Conservation (phyloP, 2,113 vertebrate genomes). For the Gnathonemus echidnorhynchus region DNA sequence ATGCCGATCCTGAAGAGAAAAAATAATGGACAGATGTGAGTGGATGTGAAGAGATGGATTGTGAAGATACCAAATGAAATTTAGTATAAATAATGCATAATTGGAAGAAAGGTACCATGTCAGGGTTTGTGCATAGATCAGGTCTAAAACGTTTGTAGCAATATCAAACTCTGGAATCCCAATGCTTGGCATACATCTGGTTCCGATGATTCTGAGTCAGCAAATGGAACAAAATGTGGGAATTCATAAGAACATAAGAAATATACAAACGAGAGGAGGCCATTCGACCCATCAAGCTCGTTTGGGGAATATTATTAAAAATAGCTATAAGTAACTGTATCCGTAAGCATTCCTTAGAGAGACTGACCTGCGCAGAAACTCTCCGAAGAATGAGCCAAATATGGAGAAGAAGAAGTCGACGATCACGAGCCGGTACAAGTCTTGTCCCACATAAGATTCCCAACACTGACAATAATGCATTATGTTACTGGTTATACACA, state of each 20-base stretch:
- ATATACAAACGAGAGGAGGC: no score
- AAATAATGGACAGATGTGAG: slow-evolving; percentile 13
- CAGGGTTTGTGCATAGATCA: slow-evolving; percentile 88
- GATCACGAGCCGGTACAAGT: slow-evolving; percentile 82
- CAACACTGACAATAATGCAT: slow-evolving; percentile 71
- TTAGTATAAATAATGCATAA: background rate
- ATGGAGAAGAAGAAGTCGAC: slow-evolving; percentile 85
- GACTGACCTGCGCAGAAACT: slow-evolving; percentile 83
- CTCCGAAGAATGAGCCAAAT: slow-evolving; percentile 81
- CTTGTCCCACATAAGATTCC: slow-evolving; percentile 84
- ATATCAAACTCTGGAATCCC: slow-evolving; percentile 87
- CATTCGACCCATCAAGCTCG: no score
- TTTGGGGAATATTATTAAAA: background rate
- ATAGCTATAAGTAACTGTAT: background rate
- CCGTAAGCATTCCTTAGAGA: background rate
- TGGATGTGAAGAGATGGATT: background rate
- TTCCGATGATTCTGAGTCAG: slow-evolving; percentile 72
- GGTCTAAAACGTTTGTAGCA: slow-evolving; percentile 81
- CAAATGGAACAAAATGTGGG: background rate
- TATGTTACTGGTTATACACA: background rate
- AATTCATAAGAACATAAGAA: background rate
- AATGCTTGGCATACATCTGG: slow-evolving; percentile 46
- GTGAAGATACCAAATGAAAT: background rate
- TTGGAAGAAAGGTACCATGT: slow-evolving; percentile 68
- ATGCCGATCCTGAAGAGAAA: slow-evolving; percentile 76